Base-by-base conservation (phyloP, 2,888 invertebrate genomes). In the Coenonympha glycerion region DNA sequence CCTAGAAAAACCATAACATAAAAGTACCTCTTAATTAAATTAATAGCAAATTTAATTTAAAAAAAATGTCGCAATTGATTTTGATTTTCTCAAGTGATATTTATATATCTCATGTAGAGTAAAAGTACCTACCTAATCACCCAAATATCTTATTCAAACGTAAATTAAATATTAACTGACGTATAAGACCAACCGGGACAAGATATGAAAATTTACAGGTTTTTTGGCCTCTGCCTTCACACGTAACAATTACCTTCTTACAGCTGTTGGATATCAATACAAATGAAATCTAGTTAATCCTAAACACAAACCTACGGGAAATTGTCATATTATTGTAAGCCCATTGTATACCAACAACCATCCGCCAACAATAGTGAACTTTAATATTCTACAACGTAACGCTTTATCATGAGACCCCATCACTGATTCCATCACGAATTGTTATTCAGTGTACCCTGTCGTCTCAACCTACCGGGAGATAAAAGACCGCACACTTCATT, bases 401-500 rank as follows among this genome's bases (percentile, higher is more conserved):
- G 57, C 53, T 58, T 57, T 53, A 62, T 60, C 56, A 57, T 34
- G 58, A 64, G 64, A 66, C 62, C 60, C 53, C 63, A 64, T 64
- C 65, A 66, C 61, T 65, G 68, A 67, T 60, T 70, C 69, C 53
- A 59, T 64, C 63, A 61, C 59, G 59, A 62, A 61, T 64, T 67
- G 62, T 65, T 55, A 11, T 4, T 18, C 34, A 9, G 62, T 66
- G 68, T 70, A 65, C 70, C 70, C 68, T 63, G 70, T 65, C 54
- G 44, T 47, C 45, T 47, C 54, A 63, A 60, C 58, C 63, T 13
- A 11, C 13, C 15, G 36, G 57, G 18, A 47, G 52, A 57, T 63
- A 72, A 70, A 64, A 65, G 68, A 66, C 61, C 65, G 64, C 62
- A 65, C 65, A 64, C 67, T 65, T 62, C 71, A 73, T 73, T 73